Evolutionary conservation across 2,113 vertebrate genomes (phyloP), one percentile per base, ranked within the genome.

Genomic region (Laterallus jamaicensis): DNA sequence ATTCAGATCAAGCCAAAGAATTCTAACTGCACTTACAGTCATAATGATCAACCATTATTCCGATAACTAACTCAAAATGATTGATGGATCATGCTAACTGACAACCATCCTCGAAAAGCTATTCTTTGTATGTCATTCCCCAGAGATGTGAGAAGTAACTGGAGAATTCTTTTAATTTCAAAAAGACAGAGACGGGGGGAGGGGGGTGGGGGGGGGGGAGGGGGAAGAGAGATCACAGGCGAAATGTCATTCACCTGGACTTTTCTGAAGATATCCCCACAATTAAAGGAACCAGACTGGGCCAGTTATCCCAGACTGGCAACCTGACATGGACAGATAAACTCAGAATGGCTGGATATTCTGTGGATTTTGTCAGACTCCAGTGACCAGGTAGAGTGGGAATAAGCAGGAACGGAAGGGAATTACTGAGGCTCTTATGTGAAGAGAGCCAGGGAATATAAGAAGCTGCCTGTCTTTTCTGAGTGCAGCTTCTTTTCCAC

Each of bases 61-160:
- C 68, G 77, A 35, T 82, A 92, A 73, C 54, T 84, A 85, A 87
- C 63, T 91, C 58, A 73, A 42, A 67, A 55, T 90, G 93, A 96
- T 26, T 93, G 94, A 96, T 77, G 75, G 87, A 91, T 92, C 81
- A 82, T 60, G 66, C 77, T 81, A 63, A 92, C 60, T 95, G 95
- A 97, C 93, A 95, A 47, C 55, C 59, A 80, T 47, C 67, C 63
- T 37, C 47, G 55, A 74, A 93, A 77, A 92, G 59, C 75, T 90
- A 12, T 80, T 95, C 71, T 85, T 91, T 90, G 28, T 9, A 91
- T 67, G 87, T 47, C 55, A 86, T 67, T 82, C 91, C 77, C 50
- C 35, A 68, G 78, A 35, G 11, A 71, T 78, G 32, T 26, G 88
- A 54, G 64, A 91, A 91, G 56, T 49, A 93, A 60, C 40, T 55